A percentile compares a stretch with the other conserved stretches of the same genome.
These are phyloP conservation scores for Marasmarcha lunaedactyla DNA, from an alignment of 2,888 invertebrate species.

Conservation along the genomic window DNA sequence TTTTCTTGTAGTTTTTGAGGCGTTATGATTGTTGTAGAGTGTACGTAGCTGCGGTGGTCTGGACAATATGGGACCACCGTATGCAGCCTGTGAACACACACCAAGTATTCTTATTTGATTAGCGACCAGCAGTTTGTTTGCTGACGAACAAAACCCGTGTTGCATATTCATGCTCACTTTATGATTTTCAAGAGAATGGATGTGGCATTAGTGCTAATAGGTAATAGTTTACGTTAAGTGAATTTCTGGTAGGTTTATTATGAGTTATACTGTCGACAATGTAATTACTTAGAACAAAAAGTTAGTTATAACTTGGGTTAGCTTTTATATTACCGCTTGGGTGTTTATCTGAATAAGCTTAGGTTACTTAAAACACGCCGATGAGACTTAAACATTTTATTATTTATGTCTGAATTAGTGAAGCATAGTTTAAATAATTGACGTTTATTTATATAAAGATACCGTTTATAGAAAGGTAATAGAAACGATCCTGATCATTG, in stretches of 20 bases:
- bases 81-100: slow-evolving; percentile 36
- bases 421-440: too few relatives aligned
- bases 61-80: slow-evolving; percentile 40
- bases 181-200: slow-evolving; percentile 16
- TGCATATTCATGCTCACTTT: slow-evolving; percentile 20
- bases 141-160: slow-evolving; percentile 24
- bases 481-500: too few relatives aligned
- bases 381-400: too few relatives aligned
- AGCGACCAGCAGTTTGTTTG: slow-evolving; percentile 38
- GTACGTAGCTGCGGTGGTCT: slow-evolving; percentile 37
- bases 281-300: too few relatives aligned
- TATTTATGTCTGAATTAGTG: too few relatives aligned
- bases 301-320: too few relatives aligned
- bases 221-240: background rate
- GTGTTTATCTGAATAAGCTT: too few relatives aligned
- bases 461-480: too few relatives aligned
- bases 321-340: too few relatives aligned
- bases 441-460: too few relatives aligned
- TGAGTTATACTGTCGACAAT: background rate
- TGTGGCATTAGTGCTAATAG: slow-evolving; percentile 8
- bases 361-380: too few relatives aligned
- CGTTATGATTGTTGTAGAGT: background rate
- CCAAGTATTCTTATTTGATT: slow-evolving; percentile 41
- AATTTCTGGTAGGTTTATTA: background rate
- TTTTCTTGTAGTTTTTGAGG: background rate